phyloP scores from a whole-genome alignment of 2,888 invertebrate species.

The Coecobrya sp. region DNA sequence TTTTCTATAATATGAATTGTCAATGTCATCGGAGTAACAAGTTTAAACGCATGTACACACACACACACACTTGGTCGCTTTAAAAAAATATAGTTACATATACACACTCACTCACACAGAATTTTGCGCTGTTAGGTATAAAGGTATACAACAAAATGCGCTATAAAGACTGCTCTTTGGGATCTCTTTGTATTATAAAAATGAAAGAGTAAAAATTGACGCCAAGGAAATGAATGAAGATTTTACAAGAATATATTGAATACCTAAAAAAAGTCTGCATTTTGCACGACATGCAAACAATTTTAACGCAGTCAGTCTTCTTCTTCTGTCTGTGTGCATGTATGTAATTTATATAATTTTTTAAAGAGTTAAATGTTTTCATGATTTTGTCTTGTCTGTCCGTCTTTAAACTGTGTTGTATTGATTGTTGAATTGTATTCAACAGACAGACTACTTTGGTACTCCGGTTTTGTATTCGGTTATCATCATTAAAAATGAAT shows the following conservation, averaged over 20 bases:
- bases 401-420: too few relatives aligned
- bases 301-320: neutral
- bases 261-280: neutral
- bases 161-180: too few relatives aligned
- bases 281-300: conserved; percentile 19
- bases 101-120: neutral
- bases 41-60: neutral
- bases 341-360: neutral
- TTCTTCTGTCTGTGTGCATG: neutral
- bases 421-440: too few relatives aligned
- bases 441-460: too few relatives aligned
- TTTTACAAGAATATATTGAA: conserved; percentile 14
- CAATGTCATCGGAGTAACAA: conserved; percentile 45
- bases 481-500: too few relatives aligned
- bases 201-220: conserved; percentile 25
- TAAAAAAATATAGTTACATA: too few relatives aligned
- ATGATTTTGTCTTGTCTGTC: too few relatives aligned
- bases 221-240: conserved; percentile 49
- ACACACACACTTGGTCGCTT: neutral
- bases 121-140: too few relatives aligned
- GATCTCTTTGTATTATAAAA: neutral
- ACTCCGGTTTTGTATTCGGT: too few relatives aligned
- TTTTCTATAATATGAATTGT: conserved; percentile 33
- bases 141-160: too few relatives aligned
- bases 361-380: neutral